Conservation (phyloP, 2,797 vertebrate species). For the Staurois parvus region DNA sequence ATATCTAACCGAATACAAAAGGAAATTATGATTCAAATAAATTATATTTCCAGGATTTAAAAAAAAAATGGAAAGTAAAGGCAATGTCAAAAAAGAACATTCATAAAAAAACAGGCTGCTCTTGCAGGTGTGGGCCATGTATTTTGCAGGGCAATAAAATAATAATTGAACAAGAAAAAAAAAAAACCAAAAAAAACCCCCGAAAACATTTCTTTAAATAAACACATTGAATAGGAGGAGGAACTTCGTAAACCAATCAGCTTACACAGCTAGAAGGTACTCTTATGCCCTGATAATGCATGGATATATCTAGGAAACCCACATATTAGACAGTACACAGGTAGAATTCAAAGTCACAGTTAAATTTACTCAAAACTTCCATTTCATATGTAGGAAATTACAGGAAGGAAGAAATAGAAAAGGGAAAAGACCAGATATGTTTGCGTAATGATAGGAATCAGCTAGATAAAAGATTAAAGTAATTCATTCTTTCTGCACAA, state of each 20-base stretch:
- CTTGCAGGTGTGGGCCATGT: neutral
- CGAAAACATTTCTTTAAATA: slow-evolving; percentile 17
- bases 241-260: slow-evolving; percentile 8
- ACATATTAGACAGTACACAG: slow-evolving; percentile 76
- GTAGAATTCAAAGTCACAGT: slow-evolving; percentile 92
- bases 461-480: neutral
- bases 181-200: neutral
- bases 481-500: slow-evolving; percentile 12
- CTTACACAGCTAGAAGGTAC: slow-evolving; percentile 19
- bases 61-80: slow-evolving; percentile 41
- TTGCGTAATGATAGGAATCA: neutral
- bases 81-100: slow-evolving; percentile 28
- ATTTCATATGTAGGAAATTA: slow-evolving; percentile 84
- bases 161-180: too few relatives aligned
- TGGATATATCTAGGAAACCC: slow-evolving; percentile 74
- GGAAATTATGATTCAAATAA: slow-evolving; percentile 33
- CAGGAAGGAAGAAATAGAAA: slow-evolving; percentile 69
- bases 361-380: slow-evolving; percentile 97
- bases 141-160: neutral
- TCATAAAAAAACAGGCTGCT: slow-evolving; percentile 24
- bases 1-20: slow-evolving; percentile 41
- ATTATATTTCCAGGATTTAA: slow-evolving; percentile 18
- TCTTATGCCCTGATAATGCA: slow-evolving; percentile 76
- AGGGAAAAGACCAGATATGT: slow-evolving; percentile 11
- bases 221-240: neutral